These are phyloP conservation scores for Xiphophorus maculatus DNA, from an alignment of 2,113 vertebrate genomes.

Conservation along the genomic window DNA sequence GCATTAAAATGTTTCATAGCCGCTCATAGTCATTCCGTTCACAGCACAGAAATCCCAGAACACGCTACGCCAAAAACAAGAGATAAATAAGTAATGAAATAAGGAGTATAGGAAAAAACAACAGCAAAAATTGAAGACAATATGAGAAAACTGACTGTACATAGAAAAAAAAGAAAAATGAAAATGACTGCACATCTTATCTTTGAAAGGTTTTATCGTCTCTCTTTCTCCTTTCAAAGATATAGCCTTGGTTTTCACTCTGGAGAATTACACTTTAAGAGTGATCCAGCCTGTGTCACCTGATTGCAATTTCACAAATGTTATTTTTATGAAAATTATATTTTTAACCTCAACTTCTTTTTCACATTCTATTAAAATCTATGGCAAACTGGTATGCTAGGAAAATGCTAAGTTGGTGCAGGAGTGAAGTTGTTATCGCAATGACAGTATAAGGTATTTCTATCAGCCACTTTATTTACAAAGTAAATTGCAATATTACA, in stretches of 20 bases:
- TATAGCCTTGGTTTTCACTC: conserved; percentile 49
- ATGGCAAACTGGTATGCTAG: conserved; percentile 17
- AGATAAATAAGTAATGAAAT: conserved; percentile 68
- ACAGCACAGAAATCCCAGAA: conserved; percentile 50
- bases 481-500: conserved; percentile 29
- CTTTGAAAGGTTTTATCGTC: conserved; percentile 45
- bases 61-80: conserved; percentile 59
- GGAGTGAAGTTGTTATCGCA: conserved; percentile 21
- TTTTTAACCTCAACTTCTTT: conserved; percentile 19
- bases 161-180: conserved; percentile 33
- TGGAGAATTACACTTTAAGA: conserved; percentile 53
- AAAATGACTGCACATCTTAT: conserved; percentile 52
- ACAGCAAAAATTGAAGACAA: conserved; percentile 55
- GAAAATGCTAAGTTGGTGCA: conserved; percentile 18
- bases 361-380: conserved; percentile 51
- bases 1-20: conserved; percentile 30
- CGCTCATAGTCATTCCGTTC: conserved; percentile 56
- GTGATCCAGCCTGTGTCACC: conserved; percentile 45
- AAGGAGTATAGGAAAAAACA: conserved; percentile 48
- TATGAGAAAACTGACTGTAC: conserved; percentile 42
- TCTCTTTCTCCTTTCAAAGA: conserved; percentile 62
- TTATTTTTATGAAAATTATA: conserved; percentile 73
- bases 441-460: background rate
- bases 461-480: conserved; percentile 11
- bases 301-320: conserved; percentile 66